Conservation (phyloP, 1,140 invertebrate species). For the Tyrophagus putrescentiae region DNA sequence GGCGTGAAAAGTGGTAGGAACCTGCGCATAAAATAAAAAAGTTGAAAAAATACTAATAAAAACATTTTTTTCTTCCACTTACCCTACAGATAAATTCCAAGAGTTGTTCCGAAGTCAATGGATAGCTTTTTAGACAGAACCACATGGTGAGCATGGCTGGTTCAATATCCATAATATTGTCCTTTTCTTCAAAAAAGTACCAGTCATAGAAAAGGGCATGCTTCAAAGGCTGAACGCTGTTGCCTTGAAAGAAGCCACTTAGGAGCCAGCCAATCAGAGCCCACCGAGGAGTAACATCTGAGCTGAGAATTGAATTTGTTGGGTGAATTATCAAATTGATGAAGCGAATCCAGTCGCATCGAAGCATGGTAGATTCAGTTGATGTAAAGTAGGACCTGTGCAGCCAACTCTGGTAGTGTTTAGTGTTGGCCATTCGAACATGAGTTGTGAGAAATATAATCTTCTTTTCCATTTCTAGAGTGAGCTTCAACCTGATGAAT, state of each 20-base stretch:
- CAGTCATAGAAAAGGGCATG: slow-evolving; percentile 93
- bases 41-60: slow-evolving; percentile 32
- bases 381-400: slow-evolving; percentile 91
- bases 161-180: slow-evolving; percentile 98
- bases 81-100: slow-evolving; percentile 84
- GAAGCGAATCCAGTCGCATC: slow-evolving; percentile 87
- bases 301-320: slow-evolving; percentile 86
- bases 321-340: slow-evolving; percentile 96
- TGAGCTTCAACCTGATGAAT: slow-evolving; percentile 75
- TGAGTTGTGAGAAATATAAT: slow-evolving; percentile 78
- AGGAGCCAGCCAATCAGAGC: slow-evolving; percentile 95
- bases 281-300: slow-evolving; percentile 96
- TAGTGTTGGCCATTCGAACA: slow-evolving; percentile 81
- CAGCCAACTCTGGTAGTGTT: slow-evolving; percentile 97
- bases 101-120: slow-evolving; percentile 79
- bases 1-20: slow-evolving; percentile 83
- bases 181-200: slow-evolving; percentile 88
- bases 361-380: slow-evolving; percentile 80
- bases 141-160: slow-evolving; percentile 97
- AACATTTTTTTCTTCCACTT: slow-evolving; percentile 30
- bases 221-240: slow-evolving; percentile 87
- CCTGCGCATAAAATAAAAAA: too few relatives aligned
- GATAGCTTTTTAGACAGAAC: slow-evolving; percentile 88
- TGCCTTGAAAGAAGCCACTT: slow-evolving; percentile 85
- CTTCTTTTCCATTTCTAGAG: slow-evolving; percentile 94